Conservation (phyloP, 2,113 vertebrate species). For the Chlorodrepanis virens region DNA sequence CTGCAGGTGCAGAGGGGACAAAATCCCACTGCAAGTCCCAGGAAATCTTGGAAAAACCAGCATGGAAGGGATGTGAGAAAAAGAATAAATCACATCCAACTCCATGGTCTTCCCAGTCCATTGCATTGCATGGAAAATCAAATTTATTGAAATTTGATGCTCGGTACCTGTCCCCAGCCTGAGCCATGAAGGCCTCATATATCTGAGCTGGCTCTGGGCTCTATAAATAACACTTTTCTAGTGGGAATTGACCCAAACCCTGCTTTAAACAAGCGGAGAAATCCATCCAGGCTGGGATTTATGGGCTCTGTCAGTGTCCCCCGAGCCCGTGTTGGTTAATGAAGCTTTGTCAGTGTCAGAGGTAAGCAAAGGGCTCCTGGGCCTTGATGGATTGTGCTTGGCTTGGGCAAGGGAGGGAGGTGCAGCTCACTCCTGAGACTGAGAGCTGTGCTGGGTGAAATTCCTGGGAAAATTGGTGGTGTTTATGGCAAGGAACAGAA, state of each 20-base stretch:
- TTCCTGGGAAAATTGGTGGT: background rate
- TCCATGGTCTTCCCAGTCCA: background rate
- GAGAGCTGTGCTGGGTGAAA: background rate
- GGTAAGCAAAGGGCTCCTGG: background rate
- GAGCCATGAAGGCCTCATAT: background rate
- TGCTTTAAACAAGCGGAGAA: constrained; percentile 1
- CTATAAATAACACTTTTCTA: background rate
- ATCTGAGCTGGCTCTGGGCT: background rate
- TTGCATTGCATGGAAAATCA: background rate
- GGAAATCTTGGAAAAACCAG: background rate
- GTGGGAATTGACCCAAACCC: constrained; percentile 26
- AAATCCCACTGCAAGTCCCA: background rate
- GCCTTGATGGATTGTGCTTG: background rate
- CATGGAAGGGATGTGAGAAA: background rate
- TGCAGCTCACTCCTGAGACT: background rate
- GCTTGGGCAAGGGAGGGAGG: background rate
- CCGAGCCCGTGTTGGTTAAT: background rate
- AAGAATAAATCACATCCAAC: background rate
- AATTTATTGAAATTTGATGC: background rate
- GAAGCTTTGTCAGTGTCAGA: constrained; percentile 6
- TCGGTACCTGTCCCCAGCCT: background rate
- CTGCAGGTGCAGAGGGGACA: background rate
- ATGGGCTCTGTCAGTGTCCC: constrained; percentile 2
- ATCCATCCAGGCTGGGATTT: constrained; percentile 2
- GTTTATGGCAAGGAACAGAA: background rate